Base-by-base conservation (phyloP, 2,888 invertebrate species). In the Nebria brevicollis region DNA sequence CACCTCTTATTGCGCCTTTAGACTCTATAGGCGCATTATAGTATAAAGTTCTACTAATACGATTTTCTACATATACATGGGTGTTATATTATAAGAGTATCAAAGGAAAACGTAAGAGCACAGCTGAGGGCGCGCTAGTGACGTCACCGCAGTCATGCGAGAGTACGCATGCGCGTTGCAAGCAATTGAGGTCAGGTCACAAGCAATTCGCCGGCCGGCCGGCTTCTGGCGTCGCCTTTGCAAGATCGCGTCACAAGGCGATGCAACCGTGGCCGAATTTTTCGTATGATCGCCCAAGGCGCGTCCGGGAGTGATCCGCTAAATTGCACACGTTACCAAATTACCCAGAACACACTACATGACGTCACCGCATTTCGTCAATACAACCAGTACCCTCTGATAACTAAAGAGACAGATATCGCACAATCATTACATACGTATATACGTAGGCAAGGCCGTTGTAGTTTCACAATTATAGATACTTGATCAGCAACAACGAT, bases 151-250 rank as follows among this genome's bases (percentile, higher is more conserved):
- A 2, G 70, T 13, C 25, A 25, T 70, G 70, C 6, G 70, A 7
- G 70, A 11, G 70, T 70, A 15, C 25, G 70, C 70, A 25, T 25
- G 70, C 70, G 70, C 26, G 13, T 11, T 15, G 11, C 5, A 11
- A 20, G n/a, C 34, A 1, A 70, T 70, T 20, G 70, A 26, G 70
- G 70, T 70, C 70, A 70, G 70, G 70, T 70, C 70, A 34, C 70
- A 70, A 8, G 54, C 54, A 13, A 13, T 25, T 13, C 34, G 70
- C 70, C 54, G 6, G 54, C 54, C 54, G 54, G 54, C 54, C 70
- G 70, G 70, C 70, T 20, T 20, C 20, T 26, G 70, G 70, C 11
- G 2, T 34, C 70, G 70, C 10, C 34, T 34, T 34, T 34, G 34
- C 34, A 34, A 34, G 34, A 34, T 34, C 34, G 34, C 34, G 34